Evolutionary conservation across 2,113 vertebrate species (phyloP).

Genomic region (Oncorhynchus tshawytscha): DNA sequence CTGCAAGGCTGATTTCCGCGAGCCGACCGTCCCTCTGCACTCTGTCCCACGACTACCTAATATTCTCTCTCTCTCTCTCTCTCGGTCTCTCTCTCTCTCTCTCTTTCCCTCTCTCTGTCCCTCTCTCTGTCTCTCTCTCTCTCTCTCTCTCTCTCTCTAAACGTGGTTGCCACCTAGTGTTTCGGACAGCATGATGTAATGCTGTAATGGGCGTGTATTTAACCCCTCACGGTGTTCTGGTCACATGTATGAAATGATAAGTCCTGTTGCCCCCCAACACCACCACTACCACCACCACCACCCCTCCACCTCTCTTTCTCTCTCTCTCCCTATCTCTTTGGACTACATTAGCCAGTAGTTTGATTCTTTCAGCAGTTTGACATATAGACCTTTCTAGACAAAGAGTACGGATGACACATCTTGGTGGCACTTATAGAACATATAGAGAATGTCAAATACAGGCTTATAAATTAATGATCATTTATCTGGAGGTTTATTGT

Average conservation of each 20-base stretch:
- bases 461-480: no score
- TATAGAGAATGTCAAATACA: no score
- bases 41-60: conserved; percentile 65
- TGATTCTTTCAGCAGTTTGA: neutral
- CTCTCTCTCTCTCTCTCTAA: neutral
- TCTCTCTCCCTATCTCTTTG: no score
- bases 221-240: neutral
- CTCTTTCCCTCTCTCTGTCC: neutral
- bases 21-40: conserved; percentile 43
- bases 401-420: no score
- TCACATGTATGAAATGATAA: no score
- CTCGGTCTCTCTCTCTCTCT: conserved; percentile 2
- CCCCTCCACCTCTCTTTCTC: no score
- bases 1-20: conserved; percentile 46
- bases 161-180: conserved; percentile 79
- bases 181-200: conserved; percentile 63
- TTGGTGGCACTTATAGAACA: no score
- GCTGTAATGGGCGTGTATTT: conserved; percentile 27
- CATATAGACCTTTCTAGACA: no score
- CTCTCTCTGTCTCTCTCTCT: neutral
- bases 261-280: no score
- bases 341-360: no score
- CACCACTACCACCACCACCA: no score
- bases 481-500: no score
- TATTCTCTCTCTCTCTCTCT: conserved; percentile 31